Percentiles rank a stretch among this genome's conserved stretches.
Conservation (phyloP, 2,888 invertebrate species). For the Ormia ochracea region DNA sequence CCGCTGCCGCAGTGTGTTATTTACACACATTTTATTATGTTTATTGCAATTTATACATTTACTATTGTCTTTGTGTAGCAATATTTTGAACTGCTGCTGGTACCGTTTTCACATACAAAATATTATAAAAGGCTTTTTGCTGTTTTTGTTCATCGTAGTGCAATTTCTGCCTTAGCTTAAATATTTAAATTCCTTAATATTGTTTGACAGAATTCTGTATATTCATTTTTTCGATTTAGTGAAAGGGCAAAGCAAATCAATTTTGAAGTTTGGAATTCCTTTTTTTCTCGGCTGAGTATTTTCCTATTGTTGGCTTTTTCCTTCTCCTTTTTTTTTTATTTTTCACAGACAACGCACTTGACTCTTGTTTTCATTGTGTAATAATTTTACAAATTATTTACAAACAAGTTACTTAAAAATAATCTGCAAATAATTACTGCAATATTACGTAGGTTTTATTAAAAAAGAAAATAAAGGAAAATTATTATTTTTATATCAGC, state of each 20-base stretch:
- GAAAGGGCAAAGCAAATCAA: conserved; percentile 27
- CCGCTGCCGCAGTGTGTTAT: conserved; percentile 42
- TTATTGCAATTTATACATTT: conserved; percentile 32
- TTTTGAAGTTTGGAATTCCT: conserved; percentile 34
- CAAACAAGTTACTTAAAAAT: conserved; percentile 29
- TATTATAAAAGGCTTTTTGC: conserved; percentile 20
- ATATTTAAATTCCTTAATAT: conserved; percentile 14
- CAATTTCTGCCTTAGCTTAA: conserved; percentile 11
- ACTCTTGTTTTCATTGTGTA: conserved; percentile 58
- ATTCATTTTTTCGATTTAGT: conserved; percentile 9
- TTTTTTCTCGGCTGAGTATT: conserved; percentile 37
- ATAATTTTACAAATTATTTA: conserved; percentile 30
- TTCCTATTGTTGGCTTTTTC: conserved; percentile 34
- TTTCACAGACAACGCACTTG: conserved; percentile 58
- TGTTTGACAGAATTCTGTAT: background rate
- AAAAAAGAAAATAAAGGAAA: conserved; percentile 9
- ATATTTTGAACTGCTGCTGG: background rate
- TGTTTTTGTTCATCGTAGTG: conserved; percentile 37
- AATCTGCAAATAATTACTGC: conserved; percentile 6
- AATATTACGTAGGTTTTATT: conserved; percentile 16
- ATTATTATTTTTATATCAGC: conserved; percentile 30
- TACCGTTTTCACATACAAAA: conserved; percentile 20
- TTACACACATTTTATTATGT: conserved; percentile 45
- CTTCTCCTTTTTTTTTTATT: conserved; percentile 44
- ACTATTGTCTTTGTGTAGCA: conserved; percentile 19